phyloP scores from a whole-genome alignment of 2,797 vertebrate genomes.

The Phalanger gymnotis region DNA sequence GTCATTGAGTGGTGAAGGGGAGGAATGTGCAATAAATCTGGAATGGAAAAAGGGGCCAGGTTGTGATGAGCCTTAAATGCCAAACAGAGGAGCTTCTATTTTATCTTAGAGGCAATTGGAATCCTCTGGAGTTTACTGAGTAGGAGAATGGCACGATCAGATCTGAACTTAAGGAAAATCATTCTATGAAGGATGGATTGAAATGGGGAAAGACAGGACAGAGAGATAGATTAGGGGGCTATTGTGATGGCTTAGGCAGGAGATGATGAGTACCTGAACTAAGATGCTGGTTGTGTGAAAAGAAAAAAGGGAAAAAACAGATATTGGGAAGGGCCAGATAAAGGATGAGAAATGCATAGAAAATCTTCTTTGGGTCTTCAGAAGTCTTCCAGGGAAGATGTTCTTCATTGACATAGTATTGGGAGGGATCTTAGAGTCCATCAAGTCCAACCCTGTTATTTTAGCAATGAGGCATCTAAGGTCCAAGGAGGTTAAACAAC shows the following conservation, averaged over 20 bases:
- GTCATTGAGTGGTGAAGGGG: background rate
- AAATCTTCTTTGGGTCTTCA: background rate
- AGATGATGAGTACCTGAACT: background rate
- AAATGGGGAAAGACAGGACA: background rate
- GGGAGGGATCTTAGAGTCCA: background rate
- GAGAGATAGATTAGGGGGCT: background rate
- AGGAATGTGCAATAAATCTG: background rate
- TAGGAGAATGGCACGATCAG: background rate
- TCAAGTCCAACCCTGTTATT: background rate
- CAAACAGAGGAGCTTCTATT: background rate
- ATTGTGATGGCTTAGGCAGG: background rate
- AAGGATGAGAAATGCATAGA: background rate
- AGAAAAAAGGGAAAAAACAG: background rate
- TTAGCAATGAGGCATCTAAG: background rate
- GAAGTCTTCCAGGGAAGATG: background rate
- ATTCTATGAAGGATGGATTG: background rate
- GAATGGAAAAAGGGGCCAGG: background rate
- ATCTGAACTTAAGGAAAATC: background rate
- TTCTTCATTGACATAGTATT: background rate
- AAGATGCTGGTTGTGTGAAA: background rate
- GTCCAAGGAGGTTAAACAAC: background rate
- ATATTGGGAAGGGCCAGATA: background rate
- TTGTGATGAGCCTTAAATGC: background rate
- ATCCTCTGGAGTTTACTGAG: background rate
- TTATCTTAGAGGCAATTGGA: background rate